A percentile compares a stretch with the other conserved stretches of the same genome.
These are phyloP conservation scores for Notarius lentiginosus DNA, from an alignment of 2,113 vertebrate genomes.

Conservation along the genomic window DNA sequence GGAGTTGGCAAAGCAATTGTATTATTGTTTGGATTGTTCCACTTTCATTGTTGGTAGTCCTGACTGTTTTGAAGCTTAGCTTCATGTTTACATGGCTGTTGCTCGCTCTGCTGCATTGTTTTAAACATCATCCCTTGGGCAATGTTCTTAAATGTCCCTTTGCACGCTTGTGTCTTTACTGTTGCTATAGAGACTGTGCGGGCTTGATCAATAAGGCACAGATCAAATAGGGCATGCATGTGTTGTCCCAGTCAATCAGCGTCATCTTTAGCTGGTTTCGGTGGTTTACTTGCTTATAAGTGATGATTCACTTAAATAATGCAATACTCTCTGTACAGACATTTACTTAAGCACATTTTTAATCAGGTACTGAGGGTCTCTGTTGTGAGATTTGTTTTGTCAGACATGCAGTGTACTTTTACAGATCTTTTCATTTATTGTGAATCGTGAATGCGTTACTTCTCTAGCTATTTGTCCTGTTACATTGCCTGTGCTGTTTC, in stretches of 20 bases:
- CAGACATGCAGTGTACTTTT: conserved; percentile 20
- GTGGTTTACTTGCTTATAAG: not conserved
- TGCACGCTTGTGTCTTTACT: conserved; percentile 44
- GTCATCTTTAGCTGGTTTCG: not conserved
- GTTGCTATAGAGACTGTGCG: conserved; percentile 54
- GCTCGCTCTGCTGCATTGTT: conserved; percentile 34
- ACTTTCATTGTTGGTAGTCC: not conserved
- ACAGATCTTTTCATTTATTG: conserved; percentile 16
- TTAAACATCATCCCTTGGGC: conserved; percentile 44
- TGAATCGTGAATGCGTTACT: conserved; percentile 18
- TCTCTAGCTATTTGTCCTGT: conserved; percentile 37
- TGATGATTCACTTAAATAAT: not conserved
- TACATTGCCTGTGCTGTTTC: conserved; percentile 16
- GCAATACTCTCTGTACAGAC: not conserved
- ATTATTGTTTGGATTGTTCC: not conserved
- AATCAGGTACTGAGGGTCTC: not conserved
- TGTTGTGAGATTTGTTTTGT: conserved; percentile 8
- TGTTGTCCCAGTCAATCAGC: conserved; percentile 5
- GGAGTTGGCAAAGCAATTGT: not conserved
- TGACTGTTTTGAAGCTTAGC: conserved; percentile 31
- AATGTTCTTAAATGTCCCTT: conserved; percentile 47
- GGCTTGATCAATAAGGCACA: conserved; percentile 49
- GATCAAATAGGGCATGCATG: conserved; percentile 44
- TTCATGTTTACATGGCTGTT: conserved; percentile 36
- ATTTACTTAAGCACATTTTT: conserved; percentile 10